These are phyloP conservation scores for Heterodera carotae DNA, from an alignment of 1,140 invertebrate genomes.

Conservation along the genomic window DNA sequence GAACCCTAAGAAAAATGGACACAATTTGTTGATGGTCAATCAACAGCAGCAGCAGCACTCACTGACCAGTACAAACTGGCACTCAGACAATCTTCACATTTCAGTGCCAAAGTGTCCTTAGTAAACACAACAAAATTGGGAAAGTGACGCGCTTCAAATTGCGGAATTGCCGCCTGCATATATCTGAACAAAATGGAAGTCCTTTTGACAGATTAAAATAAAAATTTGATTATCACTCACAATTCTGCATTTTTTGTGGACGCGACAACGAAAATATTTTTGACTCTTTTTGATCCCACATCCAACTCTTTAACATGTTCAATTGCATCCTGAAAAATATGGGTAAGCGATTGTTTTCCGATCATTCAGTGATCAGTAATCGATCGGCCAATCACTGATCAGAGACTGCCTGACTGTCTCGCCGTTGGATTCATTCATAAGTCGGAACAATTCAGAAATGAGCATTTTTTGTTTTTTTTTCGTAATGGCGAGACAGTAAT, in stretches of 20 bases:
- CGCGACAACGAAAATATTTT: slow-evolving; percentile 42
- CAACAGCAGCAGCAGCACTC: neutral
- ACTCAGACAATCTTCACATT: slow-evolving; percentile 55
- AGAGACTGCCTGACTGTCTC: no score
- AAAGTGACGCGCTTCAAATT: slow-evolving; percentile 35
- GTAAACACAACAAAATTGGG: slow-evolving; percentile 46
- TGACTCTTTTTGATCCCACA: neutral
- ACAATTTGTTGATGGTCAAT: neutral
- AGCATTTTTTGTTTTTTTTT: no score
- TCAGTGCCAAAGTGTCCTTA: slow-evolving; percentile 55
- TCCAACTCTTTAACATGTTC: slow-evolving; percentile 26
- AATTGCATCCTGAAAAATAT: neutral
- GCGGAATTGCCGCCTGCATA: slow-evolving; percentile 22
- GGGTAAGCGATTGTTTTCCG: neutral
- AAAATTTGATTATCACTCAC: neutral
- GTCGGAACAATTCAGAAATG: no score
- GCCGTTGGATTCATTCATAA: no score
- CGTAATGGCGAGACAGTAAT: no score
- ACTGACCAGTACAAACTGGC: slow-evolving; percentile 48
- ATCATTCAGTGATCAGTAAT: neutral
- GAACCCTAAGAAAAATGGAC: slow-evolving; percentile 26
- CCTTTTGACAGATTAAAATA: neutral
- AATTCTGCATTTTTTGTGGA: slow-evolving; percentile 38
- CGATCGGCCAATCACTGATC: no score
- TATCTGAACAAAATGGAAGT: slow-evolving; percentile 22